Base-by-base conservation (phyloP, 2,113 vertebrate species). In the Triplophysa tibetana region DNA sequence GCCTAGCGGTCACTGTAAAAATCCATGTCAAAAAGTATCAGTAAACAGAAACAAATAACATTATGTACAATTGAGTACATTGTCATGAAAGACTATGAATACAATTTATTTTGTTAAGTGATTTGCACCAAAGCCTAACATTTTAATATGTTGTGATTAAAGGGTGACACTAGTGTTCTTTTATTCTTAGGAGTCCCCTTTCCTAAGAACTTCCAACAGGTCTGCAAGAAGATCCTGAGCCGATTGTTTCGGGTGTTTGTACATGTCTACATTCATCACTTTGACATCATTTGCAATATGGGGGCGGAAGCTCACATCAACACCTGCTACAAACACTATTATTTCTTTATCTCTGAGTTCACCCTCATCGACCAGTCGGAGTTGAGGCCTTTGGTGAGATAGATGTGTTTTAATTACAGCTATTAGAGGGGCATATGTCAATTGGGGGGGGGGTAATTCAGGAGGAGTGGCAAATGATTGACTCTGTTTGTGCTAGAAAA, bases 311-410 rank as follows among this genome's bases (percentile, higher is more conserved):
- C 97, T 2, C 97, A 99, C 0, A 96, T 99, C 90, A 99, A 99
- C 87, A 99, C 97, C 88, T 99, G 97, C 91, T 99, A 98, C 93
- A 99, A 99, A 85, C 96, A 99, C 89, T 99, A 98, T 88, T 99
- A 98, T 89, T 99, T 94, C 89, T 99, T 99, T 93, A 98, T 98
- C 90, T 94, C 90, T 0, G 96, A 99, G 90, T 99, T 99, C 92
- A 95, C 94, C 90, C 94, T 99, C 66, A 92, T 98, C 73, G 96
- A 99, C 85, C 94, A 98, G 82, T 92, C 95, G 61, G 97, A 99
- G 80, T 92, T 99, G 76, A 95, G 97, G 88, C 97, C 96, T 10
- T 89, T 99, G 96, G 97, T 99, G 89, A 97, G 96, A 81, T 82
- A 92, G 89, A 21, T 50, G 62, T 69, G 77, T 73, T 61, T 79